Evolutionary conservation across 2,888 invertebrate species (phyloP).

Genomic region (Smittia aterrima): DNA sequence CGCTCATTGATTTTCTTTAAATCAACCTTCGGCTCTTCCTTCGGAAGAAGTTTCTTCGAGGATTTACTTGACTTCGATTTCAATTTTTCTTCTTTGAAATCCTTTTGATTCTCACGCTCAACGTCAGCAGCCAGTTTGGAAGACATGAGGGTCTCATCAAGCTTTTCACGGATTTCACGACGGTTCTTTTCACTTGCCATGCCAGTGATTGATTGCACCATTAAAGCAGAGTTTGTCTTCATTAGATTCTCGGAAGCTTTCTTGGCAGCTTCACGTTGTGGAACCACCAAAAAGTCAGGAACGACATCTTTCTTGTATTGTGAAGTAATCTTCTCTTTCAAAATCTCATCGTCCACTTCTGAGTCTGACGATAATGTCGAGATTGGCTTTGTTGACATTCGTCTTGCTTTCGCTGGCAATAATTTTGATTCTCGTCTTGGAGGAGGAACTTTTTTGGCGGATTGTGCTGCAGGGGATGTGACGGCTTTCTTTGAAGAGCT

Average conservation of each 20-base stretch:
- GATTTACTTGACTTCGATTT: conserved; percentile 42
- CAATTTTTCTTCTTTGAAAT: conserved; percentile 43
- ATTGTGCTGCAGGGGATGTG: not conserved
- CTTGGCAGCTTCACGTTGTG: conserved; percentile 86
- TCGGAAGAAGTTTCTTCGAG: conserved; percentile 43
- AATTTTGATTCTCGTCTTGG: conserved; percentile 44
- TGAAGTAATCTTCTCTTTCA: conserved; percentile 46
- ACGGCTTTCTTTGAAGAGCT: not conserved
- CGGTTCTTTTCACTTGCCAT: conserved; percentile 43
- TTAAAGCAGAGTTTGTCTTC: conserved; percentile 57
- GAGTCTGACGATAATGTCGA: conserved; percentile 30
- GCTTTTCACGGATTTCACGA: conserved; percentile 47
- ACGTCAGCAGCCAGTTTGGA: conserved; percentile 19
- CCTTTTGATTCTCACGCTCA: conserved; percentile 5
- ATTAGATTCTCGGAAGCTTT: conserved; percentile 87
- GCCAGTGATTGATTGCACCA: conserved; percentile 36
- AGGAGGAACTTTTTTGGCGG: conserved; percentile 41
- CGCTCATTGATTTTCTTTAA: conserved; percentile 46
- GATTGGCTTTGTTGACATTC: conserved; percentile 19
- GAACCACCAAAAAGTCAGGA: conserved; percentile 78
- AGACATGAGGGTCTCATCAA: conserved; percentile 49
- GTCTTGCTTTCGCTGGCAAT: conserved; percentile 42
- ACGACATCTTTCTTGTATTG: conserved; percentile 59
- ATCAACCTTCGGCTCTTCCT: conserved; percentile 43
- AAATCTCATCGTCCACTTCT: conserved; percentile 50